Evolutionary conservation across 2,888 invertebrate species (phyloP), one percentile per base, ranked within the genome.

Genomic region (Nysson spinosus): DNA sequence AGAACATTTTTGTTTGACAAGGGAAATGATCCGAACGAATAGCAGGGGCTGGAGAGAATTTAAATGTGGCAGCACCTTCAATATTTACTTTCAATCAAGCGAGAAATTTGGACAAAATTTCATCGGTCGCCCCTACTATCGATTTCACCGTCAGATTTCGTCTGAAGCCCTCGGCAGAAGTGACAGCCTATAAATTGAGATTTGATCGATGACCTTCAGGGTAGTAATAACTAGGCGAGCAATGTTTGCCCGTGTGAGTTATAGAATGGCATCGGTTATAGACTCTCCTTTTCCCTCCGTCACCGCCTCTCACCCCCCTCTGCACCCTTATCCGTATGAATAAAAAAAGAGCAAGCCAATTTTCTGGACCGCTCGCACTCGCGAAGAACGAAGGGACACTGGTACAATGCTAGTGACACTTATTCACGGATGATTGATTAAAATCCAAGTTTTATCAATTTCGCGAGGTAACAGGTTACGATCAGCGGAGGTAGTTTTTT

Each of bases 151-250:
- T 52, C 47, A 62, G 24, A 51, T 61, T 56, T 60, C 69, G 42
- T 44, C 26, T 34, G n/a, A n/a, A n/a, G n/a, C n/a, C n/a, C 11
- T 30, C 30, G 62, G 56, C 63, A 42, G 14, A 39, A 40, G 16
- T 35, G 69, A 69, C 69, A 70, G 70, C 39, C 60, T 43, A 62
- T 68, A 68, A 67, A 69, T 69, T 69, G 56, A 34, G 68, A 62
- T 56, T 68, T 69, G 68, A 69, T 69, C 56, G 68, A 69, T 68
- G 68, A 69, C 68, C 52, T 68, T 69, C 68, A n/a, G 6, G 39
- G 14, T 32, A 46, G 61, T 56, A 62, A 68, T 62, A 69, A 68
- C 68, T 35, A 56, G 32, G 16, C 17, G 47, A 20, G 24, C 44
- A 40, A 50, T 69, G 65, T 69, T 69, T 69, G 61, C 62, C 12